Base-by-base conservation (phyloP, 37 sponge, comb jelly and placozoan species). In the Amphimedon queenslandica region DNA sequence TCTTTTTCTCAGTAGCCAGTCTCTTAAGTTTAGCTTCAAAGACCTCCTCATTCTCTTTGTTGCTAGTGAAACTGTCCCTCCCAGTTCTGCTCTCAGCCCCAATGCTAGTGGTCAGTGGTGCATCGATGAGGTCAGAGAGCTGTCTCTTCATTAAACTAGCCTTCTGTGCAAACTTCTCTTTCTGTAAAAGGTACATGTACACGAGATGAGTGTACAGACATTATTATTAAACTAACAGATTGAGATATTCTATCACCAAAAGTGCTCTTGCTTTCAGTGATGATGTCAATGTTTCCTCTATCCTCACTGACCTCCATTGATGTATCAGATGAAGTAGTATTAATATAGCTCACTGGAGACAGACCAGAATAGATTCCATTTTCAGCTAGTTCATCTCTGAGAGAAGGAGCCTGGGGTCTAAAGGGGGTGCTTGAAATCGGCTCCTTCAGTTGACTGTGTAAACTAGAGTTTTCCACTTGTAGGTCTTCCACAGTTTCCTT, bases 301-400 rank as follows among this genome's bases (percentile, higher is more conserved):
- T 47, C 13, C 53, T 47, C 53, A 8, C 13, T 47, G 53, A 13
- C 8, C 53, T 47, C 53, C 13, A 47, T 47, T 13, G 13, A 47
- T 13, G 8, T 13, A 47, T 47, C 53, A 8, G 13, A 18, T 47
- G 53, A 47, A 18, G 53, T 8, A 47, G 8, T 47, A 47, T 18
- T 13, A 47, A n/a, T n/a, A n/a, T n/a, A n/a, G n/a, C 13, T 47
- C 53, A 47, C 8, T 47, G 53, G 53, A n/a, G 61, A 60, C 27
- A 60, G 5, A n/a, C 27, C 27, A 25, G 23, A 25, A n/a, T 6
- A 5, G 23, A 60, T 11, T 5, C 5, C 27, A 60, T 5, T 60
- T 25, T 60, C 24, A 25, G 61, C 21, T n/a, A 77, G 55, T 30
- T 77, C 78, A 30, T 77, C 82, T 21, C 73, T 65, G 24, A 73